Conservation (phyloP, 2,113 vertebrate species). For the Harpagus bidentatus region DNA sequence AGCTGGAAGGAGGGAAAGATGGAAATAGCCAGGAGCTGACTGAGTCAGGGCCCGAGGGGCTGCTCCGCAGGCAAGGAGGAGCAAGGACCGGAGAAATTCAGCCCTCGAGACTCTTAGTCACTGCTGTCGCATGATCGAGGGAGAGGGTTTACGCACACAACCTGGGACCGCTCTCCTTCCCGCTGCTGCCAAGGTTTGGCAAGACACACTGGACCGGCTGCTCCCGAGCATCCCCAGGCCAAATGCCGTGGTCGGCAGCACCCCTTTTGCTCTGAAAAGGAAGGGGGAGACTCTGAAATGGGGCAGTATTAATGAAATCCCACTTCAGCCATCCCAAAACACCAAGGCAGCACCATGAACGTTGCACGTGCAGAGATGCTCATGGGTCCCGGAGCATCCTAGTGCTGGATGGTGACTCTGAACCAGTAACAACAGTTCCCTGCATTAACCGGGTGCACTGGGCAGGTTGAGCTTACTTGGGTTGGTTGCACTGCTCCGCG, state of each 20-base stretch:
- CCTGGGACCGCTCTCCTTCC: background rate
- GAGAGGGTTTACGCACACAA: background rate
- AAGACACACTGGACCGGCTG: fast-evolving
- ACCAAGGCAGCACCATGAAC: background rate
- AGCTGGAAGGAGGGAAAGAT: background rate
- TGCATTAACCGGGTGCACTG: background rate
- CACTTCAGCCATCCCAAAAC: background rate
- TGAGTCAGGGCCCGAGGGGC: background rate
- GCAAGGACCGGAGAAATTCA: background rate
- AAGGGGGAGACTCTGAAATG: background rate
- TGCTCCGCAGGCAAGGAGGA: background rate
- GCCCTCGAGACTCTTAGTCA: background rate
- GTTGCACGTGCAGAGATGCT: background rate
- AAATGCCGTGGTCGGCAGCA: fast-evolving
- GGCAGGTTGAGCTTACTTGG: fast-evolving
- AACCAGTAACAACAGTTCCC: background rate
- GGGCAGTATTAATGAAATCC: background rate
- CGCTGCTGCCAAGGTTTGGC: background rate
- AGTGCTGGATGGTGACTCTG: fast-evolving
- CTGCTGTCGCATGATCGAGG: background rate
- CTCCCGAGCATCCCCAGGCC: background rate
- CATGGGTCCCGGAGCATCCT: fast-evolving
- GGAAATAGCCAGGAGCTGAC: background rate
- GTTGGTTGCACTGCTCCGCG: background rate
- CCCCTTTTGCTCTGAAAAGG: background rate